Evolutionary conservation across 2,888 invertebrate genomes (phyloP).

Genomic region (Elegia similella): DNA sequence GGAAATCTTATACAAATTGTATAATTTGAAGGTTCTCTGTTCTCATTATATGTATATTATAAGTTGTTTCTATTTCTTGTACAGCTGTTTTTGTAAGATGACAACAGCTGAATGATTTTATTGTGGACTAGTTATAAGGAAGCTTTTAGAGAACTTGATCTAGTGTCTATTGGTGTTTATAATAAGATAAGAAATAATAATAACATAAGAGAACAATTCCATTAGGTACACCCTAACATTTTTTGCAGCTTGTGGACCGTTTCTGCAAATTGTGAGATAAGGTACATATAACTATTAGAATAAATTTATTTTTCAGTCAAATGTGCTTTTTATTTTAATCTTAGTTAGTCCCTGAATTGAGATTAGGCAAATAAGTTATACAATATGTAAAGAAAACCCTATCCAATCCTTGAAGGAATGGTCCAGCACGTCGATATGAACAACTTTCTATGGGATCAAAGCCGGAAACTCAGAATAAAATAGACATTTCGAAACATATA

Average conservation of each 20-base stretch:
- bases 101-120: conserved; percentile 33
- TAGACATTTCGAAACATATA: too few relatives aligned
- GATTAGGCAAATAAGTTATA: too few relatives aligned
- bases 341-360: not conserved
- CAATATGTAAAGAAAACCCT: too few relatives aligned
- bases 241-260: conserved; percentile 64
- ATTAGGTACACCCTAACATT: conserved; percentile 64
- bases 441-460: too few relatives aligned
- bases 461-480: too few relatives aligned
- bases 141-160: conserved; percentile 55
- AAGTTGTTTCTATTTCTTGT: conserved; percentile 21
- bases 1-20: conserved; percentile 22
- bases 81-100: conserved; percentile 31
- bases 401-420: too few relatives aligned
- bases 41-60: conserved; percentile 30
- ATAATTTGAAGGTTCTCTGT: conserved; percentile 21
- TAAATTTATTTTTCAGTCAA: conserved; percentile 79
- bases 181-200: conserved; percentile 60
- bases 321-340: conserved; percentile 52
- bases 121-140: conserved; percentile 38
- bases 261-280: conserved; percentile 73
- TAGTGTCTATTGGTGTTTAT: conserved; percentile 65
- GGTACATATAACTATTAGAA: conserved; percentile 67
- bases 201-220: conserved; percentile 67
- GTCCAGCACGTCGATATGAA: too few relatives aligned